Evolutionary conservation across 2,113 vertebrate species (phyloP).

Genomic region (Gambusia affinis): DNA sequence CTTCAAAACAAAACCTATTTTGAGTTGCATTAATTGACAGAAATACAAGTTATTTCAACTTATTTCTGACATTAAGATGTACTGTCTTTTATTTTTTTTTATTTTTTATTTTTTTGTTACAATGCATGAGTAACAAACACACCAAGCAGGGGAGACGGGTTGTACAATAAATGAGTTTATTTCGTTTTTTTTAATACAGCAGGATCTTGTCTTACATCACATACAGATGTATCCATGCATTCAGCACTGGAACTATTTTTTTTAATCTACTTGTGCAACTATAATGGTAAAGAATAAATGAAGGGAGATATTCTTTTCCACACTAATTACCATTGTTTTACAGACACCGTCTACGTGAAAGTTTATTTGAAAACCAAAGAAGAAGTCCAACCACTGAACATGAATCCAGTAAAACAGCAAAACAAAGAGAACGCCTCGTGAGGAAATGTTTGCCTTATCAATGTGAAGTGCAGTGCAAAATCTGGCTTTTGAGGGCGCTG

Average conservation of each 20-base stretch:
- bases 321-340: constrained; percentile 61
- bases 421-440: constrained; percentile 42
- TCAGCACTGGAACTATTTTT: constrained; percentile 50
- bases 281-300: constrained; percentile 64
- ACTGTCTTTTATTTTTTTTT: not conserved
- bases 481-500: constrained; percentile 17
- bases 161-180: constrained; percentile 76
- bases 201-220: constrained; percentile 61
- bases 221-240: constrained; percentile 54
- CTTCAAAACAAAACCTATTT: no score
- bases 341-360: constrained; percentile 69
- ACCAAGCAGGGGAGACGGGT: constrained; percentile 32
- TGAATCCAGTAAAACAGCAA: constrained; percentile 45
- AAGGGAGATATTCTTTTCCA: constrained; percentile 17
- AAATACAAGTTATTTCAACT: no score
- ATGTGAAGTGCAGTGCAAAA: constrained; percentile 44
- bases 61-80: no score
- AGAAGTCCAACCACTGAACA: constrained; percentile 54
- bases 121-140: not conserved
- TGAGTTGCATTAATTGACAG: no score
- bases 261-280: constrained; percentile 58
- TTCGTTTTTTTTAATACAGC: constrained; percentile 70
- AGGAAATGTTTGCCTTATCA: constrained; percentile 18
- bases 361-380: constrained; percentile 53
- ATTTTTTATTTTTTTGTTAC: not conserved